Evolutionary conservation across 2,888 invertebrate genomes (phyloP), one percentile per base, ranked within the genome.

Genomic region (Eucriotettix oculatus): DNA sequence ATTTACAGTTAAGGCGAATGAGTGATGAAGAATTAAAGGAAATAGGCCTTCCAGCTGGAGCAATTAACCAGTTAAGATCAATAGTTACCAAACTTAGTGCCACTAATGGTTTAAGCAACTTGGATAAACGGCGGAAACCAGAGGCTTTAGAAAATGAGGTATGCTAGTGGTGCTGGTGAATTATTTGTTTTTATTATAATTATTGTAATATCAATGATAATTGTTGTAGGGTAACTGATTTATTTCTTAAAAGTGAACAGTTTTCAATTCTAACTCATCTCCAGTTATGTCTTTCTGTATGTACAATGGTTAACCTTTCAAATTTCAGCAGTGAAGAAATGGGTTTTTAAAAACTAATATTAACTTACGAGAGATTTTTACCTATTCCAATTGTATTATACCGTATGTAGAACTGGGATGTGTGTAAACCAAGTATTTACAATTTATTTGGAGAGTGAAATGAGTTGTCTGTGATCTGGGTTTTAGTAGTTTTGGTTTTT

Each of bases 21-120:
- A 79, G 78, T 59, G 84, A 84, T 63, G 83, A 83, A 65, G 79
- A 83, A 71, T 72, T 83, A 67, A 76, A 80, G 62, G 83, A 84
- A 62, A 70, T 80, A 64, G 77, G 75, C 52, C 68, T 77, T 64
- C 70, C 75, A 56, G 69, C 69, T 55, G 78, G 75, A 64, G 77
- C 76, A 52, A 75, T 79, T 61, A 78, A 78, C 53, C 78, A 78
- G 68, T 75, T 80, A 65, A 75, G 81, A 61, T 80, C 78, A 63
- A 74, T 82, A 65, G 78, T 82, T 66, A 80, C 79, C 67, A 72
- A 63, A 41, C 53, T 61, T 7, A 55, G 58, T 43, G 60, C 52
- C 43, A 63, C 61, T 16, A 63, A 63, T 53, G 63, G 63, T 14
- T 48, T 63, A 29, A 58, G 63, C 41, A 56, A 40, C 52, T 16